These are phyloP conservation scores for Anguilla obscura DNA, from an alignment of 2,797 vertebrate species.

Conservation along the genomic window DNA sequence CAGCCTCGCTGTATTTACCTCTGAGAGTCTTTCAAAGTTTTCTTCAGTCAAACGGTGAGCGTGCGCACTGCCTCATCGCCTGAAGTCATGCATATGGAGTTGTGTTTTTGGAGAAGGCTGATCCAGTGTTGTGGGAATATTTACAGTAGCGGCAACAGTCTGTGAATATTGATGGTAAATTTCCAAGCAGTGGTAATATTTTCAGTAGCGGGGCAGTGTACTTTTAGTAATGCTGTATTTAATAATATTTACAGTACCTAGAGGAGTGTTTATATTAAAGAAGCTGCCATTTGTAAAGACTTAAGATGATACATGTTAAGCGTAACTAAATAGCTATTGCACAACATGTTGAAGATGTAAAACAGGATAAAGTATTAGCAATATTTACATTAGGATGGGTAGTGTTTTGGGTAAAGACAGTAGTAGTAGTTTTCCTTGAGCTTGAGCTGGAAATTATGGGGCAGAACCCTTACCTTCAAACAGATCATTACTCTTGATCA, in stretches of 20 bases:
- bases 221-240: not conserved
- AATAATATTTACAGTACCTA: not conserved
- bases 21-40: not conserved
- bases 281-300: too few relatives aligned
- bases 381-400: not conserved
- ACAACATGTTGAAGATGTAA: too few relatives aligned
- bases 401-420: not conserved
- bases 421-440: not conserved
- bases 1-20: slow-evolving; percentile 43
- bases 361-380: too few relatives aligned
- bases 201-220: not conserved
- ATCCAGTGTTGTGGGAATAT: not conserved
- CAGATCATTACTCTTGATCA: too few relatives aligned
- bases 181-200: not conserved
- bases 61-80: not conserved
- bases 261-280: too few relatives aligned
- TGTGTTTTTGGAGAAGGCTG: slow-evolving; percentile 13
- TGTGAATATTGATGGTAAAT: not conserved
- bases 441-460: too few relatives aligned
- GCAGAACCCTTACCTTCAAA: too few relatives aligned
- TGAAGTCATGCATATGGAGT: not conserved
- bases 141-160: not conserved
- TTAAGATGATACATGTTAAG: too few relatives aligned
- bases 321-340: too few relatives aligned
- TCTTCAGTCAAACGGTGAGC: not conserved